These are phyloP conservation scores for Salminus brasiliensis DNA, from an alignment of 2,113 vertebrate species.

Conservation along the genomic window DNA sequence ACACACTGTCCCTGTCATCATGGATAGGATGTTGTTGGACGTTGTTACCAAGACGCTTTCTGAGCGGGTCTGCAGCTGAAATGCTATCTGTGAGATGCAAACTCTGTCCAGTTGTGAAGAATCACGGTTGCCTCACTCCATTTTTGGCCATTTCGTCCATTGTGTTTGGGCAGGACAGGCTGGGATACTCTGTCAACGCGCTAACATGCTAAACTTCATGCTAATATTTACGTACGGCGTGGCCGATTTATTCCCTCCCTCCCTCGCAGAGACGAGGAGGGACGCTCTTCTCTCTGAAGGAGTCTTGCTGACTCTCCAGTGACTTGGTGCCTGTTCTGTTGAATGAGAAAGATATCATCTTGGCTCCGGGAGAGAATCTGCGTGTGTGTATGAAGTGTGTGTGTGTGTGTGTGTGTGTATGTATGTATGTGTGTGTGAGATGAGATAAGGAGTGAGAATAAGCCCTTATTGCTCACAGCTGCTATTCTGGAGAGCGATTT, in stretches of 20 bases:
- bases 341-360: constrained; percentile 42
- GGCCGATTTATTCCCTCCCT: background rate
- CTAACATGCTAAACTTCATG: background rate
- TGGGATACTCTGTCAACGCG: background rate
- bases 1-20: no score
- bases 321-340: constrained; percentile 34
- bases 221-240: background rate
- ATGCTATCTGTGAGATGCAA: background rate
- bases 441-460: constrained; percentile 46
- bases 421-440: background rate
- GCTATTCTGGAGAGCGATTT: constrained; percentile 50
- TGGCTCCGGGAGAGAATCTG: constrained; percentile 11
- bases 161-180: background rate
- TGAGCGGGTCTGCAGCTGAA: background rate
- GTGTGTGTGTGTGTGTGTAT: constrained; percentile 1
- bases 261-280: no score
- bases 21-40: no score
- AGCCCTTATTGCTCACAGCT: constrained; percentile 47
- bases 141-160: background rate
- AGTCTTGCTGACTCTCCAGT: constrained; percentile 27
- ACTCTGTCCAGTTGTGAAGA: background rate
- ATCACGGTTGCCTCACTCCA: background rate
- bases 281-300: background rate
- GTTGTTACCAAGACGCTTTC: background rate
- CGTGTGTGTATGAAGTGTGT: background rate